phyloP scores from a whole-genome alignment of 1,140 invertebrate genomes.

The Trichonephila clavata region DNA sequence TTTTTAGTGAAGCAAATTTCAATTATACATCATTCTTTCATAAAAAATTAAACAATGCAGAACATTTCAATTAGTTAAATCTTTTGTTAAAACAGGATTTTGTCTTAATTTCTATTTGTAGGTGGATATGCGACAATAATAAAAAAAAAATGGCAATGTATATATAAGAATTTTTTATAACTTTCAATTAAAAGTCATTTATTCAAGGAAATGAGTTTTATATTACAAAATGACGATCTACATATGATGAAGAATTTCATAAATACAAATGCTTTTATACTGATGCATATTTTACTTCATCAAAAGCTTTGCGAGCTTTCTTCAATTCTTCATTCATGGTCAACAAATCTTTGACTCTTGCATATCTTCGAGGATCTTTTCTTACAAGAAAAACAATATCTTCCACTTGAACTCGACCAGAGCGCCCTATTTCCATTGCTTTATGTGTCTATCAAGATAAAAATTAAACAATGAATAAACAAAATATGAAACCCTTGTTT shows the following conservation, averaged over 20 bases:
- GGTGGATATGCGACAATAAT: too few species aligned
- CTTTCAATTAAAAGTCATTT: not conserved
- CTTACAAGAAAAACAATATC: constrained; percentile 99
- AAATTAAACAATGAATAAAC: not conserved
- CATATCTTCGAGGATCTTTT: constrained; percentile 98
- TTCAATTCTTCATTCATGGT: constrained; percentile 99
- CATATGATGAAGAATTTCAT: not conserved
- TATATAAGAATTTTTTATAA: too few species aligned
- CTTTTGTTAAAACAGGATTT: too few species aligned
- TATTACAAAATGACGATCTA: not conserved
- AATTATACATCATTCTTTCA: too few species aligned
- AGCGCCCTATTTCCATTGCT: constrained; percentile 98
- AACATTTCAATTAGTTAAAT: too few species aligned
- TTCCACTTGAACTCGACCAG: constrained; percentile 97
- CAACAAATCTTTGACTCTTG: constrained; percentile 97
- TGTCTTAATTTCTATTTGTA: too few species aligned
- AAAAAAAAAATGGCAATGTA: too few species aligned
- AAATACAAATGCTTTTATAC: constrained; percentile 31
- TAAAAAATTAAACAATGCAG: too few species aligned
- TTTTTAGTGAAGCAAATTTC: too few species aligned
- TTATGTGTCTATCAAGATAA: constrained; percentile 85
- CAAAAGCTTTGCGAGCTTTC: constrained; percentile 99
- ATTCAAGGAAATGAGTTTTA: not conserved
- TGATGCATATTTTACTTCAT: constrained; percentile 97
- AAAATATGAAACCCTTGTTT: too few species aligned